Percentiles rank a stretch among this genome's conserved stretches.
These are phyloP conservation scores for Paratrypauchen microcephalus DNA, from an alignment of 2,797 vertebrate species.

Conservation along the genomic window DNA sequence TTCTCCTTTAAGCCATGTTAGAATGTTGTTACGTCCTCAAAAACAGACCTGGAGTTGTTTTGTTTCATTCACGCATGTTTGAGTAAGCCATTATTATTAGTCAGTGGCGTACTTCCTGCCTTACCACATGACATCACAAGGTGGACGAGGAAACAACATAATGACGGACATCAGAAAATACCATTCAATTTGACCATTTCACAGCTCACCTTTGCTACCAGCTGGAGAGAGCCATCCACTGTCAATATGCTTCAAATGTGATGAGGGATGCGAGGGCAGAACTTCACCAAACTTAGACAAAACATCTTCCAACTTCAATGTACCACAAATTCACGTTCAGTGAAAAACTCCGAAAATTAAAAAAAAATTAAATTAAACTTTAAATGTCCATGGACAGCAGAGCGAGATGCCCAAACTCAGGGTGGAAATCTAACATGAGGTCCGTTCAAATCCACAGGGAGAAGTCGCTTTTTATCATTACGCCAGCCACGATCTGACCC, in stretches of 20 bases:
- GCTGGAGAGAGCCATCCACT: slow-evolving; percentile 7
- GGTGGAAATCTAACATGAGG: slow-evolving; percentile 36
- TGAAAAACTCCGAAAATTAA: too few relatives aligned
- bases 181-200: not conserved
- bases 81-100: too few relatives aligned
- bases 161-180: too few relatives aligned
- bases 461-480: slow-evolving; percentile 39
- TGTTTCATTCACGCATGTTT: too few relatives aligned
- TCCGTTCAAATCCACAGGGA: slow-evolving; percentile 40
- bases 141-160: too few relatives aligned
- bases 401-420: slow-evolving; percentile 7
- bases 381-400: not conserved
- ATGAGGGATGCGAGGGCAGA: slow-evolving; percentile 30
- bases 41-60: too few relatives aligned
- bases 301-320: slow-evolving; percentile 34
- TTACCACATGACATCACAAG: too few relatives aligned
- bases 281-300: slow-evolving; percentile 41
- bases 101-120: too few relatives aligned
- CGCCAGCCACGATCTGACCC: slow-evolving; percentile 62
- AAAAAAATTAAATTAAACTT: not conserved
- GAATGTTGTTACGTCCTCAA: too few relatives aligned
- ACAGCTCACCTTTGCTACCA: slow-evolving; percentile 3
- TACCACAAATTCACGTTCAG: not conserved
- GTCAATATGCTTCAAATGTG: slow-evolving; percentile 8
- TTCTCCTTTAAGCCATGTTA: too few relatives aligned